Evolutionary conservation across 2,113 vertebrate genomes (phyloP).

Genomic region (Brachypodius melanocephalos): DNA sequence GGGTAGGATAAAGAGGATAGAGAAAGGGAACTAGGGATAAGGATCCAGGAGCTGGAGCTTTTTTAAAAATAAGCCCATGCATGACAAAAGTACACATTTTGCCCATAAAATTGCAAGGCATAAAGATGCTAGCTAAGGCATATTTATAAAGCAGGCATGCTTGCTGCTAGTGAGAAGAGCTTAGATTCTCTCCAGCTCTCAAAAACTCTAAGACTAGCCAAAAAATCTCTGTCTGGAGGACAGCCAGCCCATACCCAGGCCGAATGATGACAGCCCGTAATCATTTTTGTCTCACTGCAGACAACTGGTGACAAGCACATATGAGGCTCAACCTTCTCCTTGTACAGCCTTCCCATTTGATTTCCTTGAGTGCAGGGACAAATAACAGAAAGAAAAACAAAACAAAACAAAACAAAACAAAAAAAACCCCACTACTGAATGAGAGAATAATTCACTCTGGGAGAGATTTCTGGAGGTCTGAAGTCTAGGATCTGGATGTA

Average conservation of each 20-base stretch:
- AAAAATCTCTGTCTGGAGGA: conserved; percentile 24
- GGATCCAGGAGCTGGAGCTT: background rate
- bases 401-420: background rate
- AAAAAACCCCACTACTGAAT: background rate
- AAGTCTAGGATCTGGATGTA: background rate
- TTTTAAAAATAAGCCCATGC: background rate
- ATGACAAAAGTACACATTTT: background rate
- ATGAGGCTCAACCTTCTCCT: background rate
- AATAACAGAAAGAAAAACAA: background rate
- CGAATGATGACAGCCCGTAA: background rate
- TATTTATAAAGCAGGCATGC: background rate
- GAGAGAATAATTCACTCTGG: background rate
- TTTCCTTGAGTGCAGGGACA: background rate
- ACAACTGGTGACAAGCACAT: background rate
- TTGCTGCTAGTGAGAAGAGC: background rate
- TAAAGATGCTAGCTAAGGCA: background rate
- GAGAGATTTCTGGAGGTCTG: background rate
- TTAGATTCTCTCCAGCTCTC: background rate
- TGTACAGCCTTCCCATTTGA: background rate
- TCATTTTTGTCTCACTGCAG: background rate
- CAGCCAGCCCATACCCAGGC: conserved; percentile 9
- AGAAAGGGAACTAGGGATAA: background rate
- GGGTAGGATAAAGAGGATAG: background rate
- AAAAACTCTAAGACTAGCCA: conserved; percentile 9
- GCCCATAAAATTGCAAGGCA: background rate